Percentiles rank a stretch among this genome's conserved stretches.
phyloP scores from a whole-genome alignment of 2,797 vertebrate genomes.

The Coregonus suidteri region DNA sequence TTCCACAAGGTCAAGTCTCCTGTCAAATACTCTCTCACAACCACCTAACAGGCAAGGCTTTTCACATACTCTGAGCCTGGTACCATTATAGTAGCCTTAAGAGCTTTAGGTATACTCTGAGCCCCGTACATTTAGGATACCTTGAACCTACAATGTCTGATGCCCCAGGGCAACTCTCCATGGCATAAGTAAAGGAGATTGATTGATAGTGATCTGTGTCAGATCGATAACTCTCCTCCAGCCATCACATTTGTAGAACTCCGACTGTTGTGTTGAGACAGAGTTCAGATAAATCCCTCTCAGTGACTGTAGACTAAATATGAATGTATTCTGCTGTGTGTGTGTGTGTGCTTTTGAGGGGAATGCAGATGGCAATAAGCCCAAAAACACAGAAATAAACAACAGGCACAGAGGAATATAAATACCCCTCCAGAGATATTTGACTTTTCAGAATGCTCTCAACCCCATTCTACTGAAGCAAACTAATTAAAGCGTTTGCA shows the following conservation, averaged over 20 bases:
- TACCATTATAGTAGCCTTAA: not conserved
- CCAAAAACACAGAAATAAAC: constrained; percentile 9
- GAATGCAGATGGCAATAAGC: constrained; percentile 6
- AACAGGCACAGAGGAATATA: constrained; percentile 9
- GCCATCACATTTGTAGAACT: not conserved
- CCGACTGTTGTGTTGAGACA: not conserved
- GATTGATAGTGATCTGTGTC: constrained; percentile 4
- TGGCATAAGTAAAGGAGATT: not conserved
- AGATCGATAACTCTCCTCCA: not conserved
- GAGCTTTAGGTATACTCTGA: not conserved
- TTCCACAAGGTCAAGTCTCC: not conserved
- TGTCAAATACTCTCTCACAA: not conserved
- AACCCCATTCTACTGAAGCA: constrained; percentile 48
- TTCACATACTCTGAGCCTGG: too few relatives aligned
- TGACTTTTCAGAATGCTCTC: constrained; percentile 51
- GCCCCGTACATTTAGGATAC: not conserved
- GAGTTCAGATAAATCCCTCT: not conserved
- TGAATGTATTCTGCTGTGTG: not conserved
- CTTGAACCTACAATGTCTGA: not conserved
- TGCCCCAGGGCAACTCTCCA: not conserved
- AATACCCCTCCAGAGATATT: constrained; percentile 36
- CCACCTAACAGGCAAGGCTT: too few relatives aligned
- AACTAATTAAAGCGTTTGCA: constrained; percentile 64
- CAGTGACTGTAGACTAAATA: not conserved
- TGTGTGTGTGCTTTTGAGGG: not conserved